Evolutionary conservation across 2,888 invertebrate genomes (phyloP).

Genomic region (Philereme transversata): DNA sequence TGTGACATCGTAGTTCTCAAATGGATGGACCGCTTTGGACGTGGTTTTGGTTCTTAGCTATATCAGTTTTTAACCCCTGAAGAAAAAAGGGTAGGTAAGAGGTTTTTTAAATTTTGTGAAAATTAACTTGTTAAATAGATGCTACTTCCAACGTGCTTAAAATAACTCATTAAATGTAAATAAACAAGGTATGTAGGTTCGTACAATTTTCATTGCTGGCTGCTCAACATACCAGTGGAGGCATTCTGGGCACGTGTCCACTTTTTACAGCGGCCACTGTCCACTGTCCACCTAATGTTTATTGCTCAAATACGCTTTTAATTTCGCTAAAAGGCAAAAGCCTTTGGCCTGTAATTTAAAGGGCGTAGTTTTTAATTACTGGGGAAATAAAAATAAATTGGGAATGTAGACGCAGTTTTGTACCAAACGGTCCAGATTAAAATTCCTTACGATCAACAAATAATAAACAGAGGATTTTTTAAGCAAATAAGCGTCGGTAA

Average conservation of each 20-base stretch:
- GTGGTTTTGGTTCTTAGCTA: no score
- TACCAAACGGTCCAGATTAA: constrained; percentile 20
- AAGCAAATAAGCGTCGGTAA: constrained; percentile 12
- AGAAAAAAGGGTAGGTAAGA: no score
- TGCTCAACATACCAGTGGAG: constrained; percentile 67
- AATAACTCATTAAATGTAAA: background rate
- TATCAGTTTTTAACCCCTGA: no score
- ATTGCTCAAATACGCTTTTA: constrained; percentile 37
- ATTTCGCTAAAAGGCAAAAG: constrained; percentile 35
- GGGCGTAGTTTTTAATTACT: constrained; percentile 33
- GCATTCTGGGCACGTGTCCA: constrained; percentile 36
- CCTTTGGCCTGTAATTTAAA: constrained; percentile 31
- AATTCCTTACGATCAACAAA: constrained; percentile 19
- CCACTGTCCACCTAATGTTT: constrained; percentile 38
- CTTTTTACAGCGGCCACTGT: constrained; percentile 40
- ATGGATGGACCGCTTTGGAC: no score
- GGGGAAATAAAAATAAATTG: constrained; percentile 26
- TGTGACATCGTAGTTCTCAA: no score
- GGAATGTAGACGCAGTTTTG: constrained; percentile 21
- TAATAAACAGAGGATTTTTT: constrained; percentile 1
- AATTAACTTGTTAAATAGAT: no score
- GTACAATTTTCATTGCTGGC: constrained; percentile 63
- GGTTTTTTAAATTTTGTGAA: no score
- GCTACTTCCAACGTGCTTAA: background rate
- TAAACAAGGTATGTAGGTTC: constrained; percentile 10